Evolutionary conservation across 2,888 invertebrate genomes (phyloP).

Genomic region (Drepanosiphum platanoidis): DNA sequence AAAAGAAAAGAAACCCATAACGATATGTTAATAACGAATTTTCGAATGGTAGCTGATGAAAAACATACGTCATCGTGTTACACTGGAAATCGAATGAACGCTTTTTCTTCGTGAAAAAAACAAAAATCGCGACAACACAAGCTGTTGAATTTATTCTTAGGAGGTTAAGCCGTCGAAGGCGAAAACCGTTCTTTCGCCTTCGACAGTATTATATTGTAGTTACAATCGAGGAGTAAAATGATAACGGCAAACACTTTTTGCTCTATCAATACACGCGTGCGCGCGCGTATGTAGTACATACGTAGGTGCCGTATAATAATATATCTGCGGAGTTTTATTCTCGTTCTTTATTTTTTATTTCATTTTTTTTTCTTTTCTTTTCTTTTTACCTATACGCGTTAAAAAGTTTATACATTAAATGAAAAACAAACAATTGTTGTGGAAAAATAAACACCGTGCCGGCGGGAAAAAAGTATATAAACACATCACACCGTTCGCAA

Average conservation of each 20-base stretch:
- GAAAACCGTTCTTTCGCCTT: not conserved
- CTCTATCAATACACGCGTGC: not conserved
- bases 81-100: no score
- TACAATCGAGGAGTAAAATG: not conserved
- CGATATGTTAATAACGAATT: no score
- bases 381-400: not conserved
- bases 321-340: not conserved
- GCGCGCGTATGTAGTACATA: not conserved
- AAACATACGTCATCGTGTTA: not conserved
- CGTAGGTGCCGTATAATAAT: not conserved
- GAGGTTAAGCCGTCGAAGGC: not conserved
- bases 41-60: no score
- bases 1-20: no score
- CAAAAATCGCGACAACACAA: not conserved
- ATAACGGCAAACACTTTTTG: not conserved
- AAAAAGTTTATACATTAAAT: slow-evolving; percentile 48
- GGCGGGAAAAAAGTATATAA: not conserved
- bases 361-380: slow-evolving; percentile 30
- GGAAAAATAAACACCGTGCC: slow-evolving; percentile 36
- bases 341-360: not conserved
- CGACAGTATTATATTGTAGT: not conserved
- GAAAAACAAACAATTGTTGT: slow-evolving; percentile 38
- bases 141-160: not conserved
- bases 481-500: not conserved
- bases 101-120: not conserved